These are phyloP conservation scores for Lycaena phlaeas DNA, from an alignment of 2,888 invertebrate species.

Conservation along the genomic window DNA sequence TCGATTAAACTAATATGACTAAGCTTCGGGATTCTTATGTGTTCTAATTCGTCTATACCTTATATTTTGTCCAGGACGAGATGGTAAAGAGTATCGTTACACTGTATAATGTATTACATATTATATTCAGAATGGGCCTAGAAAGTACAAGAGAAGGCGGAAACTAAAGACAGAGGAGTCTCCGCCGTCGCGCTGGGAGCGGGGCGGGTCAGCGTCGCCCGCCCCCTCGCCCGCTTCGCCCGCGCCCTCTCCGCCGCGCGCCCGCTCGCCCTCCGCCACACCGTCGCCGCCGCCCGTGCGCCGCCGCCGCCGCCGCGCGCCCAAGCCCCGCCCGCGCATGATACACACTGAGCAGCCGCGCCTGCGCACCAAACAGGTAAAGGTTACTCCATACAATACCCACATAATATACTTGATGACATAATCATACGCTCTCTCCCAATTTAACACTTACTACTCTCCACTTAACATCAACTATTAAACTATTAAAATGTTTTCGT, in stretches of 20 bases:
- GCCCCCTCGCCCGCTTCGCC: conserved; percentile 60
- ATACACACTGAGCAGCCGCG: conserved; percentile 80
- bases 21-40: too few relatives aligned
- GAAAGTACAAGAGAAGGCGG: conserved; percentile 86
- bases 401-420: too few relatives aligned
- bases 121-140: conserved; percentile 74
- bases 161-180: conserved; percentile 73
- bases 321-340: conserved; percentile 78
- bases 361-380: conserved; percentile 77
- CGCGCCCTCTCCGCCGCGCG: conserved; percentile 22
- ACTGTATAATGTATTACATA: neutral
- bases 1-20: too few relatives aligned
- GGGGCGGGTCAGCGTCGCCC: conserved; percentile 18
- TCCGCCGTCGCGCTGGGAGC: conserved; percentile 28
- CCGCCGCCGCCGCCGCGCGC: conserved; percentile 38
- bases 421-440: neutral
- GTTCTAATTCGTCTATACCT: too few relatives aligned
- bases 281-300: conserved; percentile 24
- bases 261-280: conserved; percentile 25
- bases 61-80: too few relatives aligned
- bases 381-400: conserved; percentile 46
- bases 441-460: too few relatives aligned
- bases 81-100: too few relatives aligned
- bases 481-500: too few relatives aligned
- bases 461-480: too few relatives aligned